These are phyloP conservation scores for Chironomus striatipennis DNA, from an alignment of 1,140 invertebrate species.

Conservation along the genomic window DNA sequence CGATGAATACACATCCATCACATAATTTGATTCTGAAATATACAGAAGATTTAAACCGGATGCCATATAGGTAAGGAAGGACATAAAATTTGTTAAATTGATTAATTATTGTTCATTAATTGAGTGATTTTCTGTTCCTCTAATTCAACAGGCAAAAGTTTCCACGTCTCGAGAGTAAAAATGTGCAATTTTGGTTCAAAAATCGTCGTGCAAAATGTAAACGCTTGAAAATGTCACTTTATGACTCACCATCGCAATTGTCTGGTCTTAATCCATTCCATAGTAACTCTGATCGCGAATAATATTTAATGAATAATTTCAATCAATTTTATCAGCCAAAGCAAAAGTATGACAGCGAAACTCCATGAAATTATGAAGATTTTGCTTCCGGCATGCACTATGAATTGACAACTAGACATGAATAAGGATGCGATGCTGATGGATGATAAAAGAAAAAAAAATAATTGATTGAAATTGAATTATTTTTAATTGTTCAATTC, in stretches of 20 bases:
- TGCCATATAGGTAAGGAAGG: slow-evolving; percentile 60
- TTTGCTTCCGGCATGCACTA: neutral
- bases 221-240: slow-evolving; percentile 78
- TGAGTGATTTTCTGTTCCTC: neutral
- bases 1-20: slow-evolving; percentile 94
- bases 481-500: neutral
- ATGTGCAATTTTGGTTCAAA: slow-evolving; percentile 97
- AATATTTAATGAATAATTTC: slow-evolving; percentile 23
- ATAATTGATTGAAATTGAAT: slow-evolving; percentile 19
- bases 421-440: too few relatives aligned
- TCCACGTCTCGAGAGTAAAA: slow-evolving; percentile 91
- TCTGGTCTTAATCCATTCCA: slow-evolving; percentile 32
- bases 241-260: slow-evolving; percentile 49
- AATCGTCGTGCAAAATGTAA: slow-evolving; percentile 95
- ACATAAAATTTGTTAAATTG: slow-evolving; percentile 22
- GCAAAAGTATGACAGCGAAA: neutral
- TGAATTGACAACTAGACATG: neutral
- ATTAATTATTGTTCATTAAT: slow-evolving; percentile 18
- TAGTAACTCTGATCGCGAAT: neutral
- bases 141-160: slow-evolving; percentile 73
- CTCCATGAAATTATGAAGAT: neutral
- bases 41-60: slow-evolving; percentile 89
- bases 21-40: slow-evolving; percentile 95
- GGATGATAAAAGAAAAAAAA: too few relatives aligned
- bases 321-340: slow-evolving; percentile 25